Conservation (phyloP, 2,113 vertebrate genomes). For the Nematolebias whitei region DNA sequence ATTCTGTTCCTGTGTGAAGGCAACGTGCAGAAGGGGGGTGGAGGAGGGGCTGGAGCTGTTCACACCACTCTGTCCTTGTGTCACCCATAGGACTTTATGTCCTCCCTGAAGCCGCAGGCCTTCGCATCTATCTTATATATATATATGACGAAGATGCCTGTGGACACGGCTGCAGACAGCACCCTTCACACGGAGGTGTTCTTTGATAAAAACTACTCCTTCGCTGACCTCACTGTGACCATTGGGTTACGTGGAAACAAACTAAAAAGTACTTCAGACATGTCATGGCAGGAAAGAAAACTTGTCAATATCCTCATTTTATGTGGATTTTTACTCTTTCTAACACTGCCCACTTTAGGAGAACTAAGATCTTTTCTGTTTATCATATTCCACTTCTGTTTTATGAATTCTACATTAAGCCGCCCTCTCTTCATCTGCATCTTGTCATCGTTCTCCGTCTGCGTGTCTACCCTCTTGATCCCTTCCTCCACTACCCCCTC, state of each 20-base stretch:
- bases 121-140: conserved; percentile 44
- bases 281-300: conserved; percentile 38
- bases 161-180: conserved; percentile 30
- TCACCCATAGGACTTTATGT: conserved; percentile 61
- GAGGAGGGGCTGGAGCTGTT: conserved; percentile 28
- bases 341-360: conserved; percentile 46
- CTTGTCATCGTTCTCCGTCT: conserved; percentile 44
- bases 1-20: conserved; percentile 61
- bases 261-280: conserved; percentile 16
- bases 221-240: conserved; percentile 41
- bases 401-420: conserved; percentile 54
- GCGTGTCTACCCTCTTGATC: conserved; percentile 71
- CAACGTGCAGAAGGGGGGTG: conserved; percentile 18
- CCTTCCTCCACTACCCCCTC: conserved; percentile 66
- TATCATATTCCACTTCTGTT: conserved; percentile 50
- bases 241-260: conserved; percentile 17
- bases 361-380: conserved; percentile 52
- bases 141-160: conserved; percentile 43
- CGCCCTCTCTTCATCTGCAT: conserved; percentile 46
- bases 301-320: conserved; percentile 29
- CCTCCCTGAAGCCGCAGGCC: conserved; percentile 31
- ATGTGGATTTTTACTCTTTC: conserved; percentile 30
- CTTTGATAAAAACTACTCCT: conserved; percentile 53
- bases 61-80: conserved; percentile 61
- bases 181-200: conserved; percentile 27